Percentiles rank a stretch among this genome's conserved stretches.
phyloP scores from a whole-genome alignment of 2,888 invertebrate genomes.

The Cancer borealis region DNA sequence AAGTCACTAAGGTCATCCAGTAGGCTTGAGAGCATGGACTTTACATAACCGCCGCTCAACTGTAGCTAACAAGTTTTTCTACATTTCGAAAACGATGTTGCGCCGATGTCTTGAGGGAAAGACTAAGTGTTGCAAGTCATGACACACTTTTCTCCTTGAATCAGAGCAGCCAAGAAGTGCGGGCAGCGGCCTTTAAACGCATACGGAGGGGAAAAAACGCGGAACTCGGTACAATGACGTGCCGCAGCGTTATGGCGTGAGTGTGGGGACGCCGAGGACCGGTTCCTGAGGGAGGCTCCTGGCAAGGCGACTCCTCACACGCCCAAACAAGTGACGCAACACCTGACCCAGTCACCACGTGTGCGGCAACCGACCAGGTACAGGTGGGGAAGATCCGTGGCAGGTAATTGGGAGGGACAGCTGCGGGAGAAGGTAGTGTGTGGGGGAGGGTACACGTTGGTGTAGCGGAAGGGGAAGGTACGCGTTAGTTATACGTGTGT shows the following conservation, averaged over 20 bases:
- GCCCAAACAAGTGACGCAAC: conserved; percentile 58
- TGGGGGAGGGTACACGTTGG: neutral
- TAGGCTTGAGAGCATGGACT: neutral
- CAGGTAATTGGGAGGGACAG: neutral
- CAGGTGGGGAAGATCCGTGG: neutral
- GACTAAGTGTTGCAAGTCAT: conserved; percentile 21
- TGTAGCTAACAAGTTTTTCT: neutral
- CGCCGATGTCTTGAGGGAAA: neutral
- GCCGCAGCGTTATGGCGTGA: conserved; percentile 39
- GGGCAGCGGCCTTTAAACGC: conserved; percentile 30
- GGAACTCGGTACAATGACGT: conserved; percentile 31
- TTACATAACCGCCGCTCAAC: neutral
- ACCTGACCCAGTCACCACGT: conserved; percentile 41
- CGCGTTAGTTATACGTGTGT: neutral
- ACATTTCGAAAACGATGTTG: neutral
- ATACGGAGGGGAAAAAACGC: neutral
- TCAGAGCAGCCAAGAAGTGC: neutral
- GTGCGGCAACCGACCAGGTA: conserved; percentile 24
- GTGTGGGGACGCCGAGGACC: conserved; percentile 38
- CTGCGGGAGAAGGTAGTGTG: neutral
- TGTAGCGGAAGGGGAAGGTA: neutral
- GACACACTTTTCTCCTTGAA: neutral
- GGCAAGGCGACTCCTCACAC: conserved; percentile 4
- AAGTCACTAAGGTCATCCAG: neutral
- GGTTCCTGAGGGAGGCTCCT: conserved; percentile 51